A percentile compares a stretch with the other conserved stretches of the same genome.
phyloP scores from a whole-genome alignment of 2,113 vertebrate genomes.

The Psettodes erumei region DNA sequence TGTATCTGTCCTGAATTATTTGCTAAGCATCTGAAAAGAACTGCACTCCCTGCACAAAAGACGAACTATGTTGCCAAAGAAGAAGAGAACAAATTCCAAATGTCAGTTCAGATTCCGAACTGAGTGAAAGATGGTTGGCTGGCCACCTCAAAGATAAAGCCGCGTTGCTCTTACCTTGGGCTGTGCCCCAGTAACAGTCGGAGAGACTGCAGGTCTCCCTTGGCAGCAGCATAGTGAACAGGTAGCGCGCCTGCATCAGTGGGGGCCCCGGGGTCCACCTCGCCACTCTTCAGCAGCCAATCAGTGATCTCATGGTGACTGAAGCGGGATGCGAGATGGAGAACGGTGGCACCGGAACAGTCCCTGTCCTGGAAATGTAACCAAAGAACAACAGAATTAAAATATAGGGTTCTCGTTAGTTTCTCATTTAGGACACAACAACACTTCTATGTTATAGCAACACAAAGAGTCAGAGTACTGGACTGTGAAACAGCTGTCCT shows the following conservation, averaged over 20 bases:
- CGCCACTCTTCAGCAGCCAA: slow-evolving; percentile 91
- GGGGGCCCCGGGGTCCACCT: slow-evolving; percentile 85
- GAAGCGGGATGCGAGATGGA: slow-evolving; percentile 96
- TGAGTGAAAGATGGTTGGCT: neutral
- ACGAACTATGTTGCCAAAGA: no score
- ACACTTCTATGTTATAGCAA: no score
- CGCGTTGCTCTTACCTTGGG: slow-evolving; percentile 87
- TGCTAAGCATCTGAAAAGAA: no score
- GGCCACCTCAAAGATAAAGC: slow-evolving; percentile 8
- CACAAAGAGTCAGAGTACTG: neutral
- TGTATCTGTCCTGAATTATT: no score
- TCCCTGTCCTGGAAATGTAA: slow-evolving; percentile 87
- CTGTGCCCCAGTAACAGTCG: slow-evolving; percentile 89
- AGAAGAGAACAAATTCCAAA: no score
- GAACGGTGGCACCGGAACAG: slow-evolving; percentile 93
- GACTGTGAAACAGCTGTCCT: neutral
- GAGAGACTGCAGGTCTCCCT: slow-evolving; percentile 94
- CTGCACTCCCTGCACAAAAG: no score
- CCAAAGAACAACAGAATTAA: neutral
- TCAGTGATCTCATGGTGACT: slow-evolving; percentile 93
- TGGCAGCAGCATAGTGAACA: slow-evolving; percentile 96
- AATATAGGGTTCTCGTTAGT: neutral
- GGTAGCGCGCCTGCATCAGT: slow-evolving; percentile 93
- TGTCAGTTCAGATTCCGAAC: neutral
- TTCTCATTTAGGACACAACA: no score